Percentiles rank a stretch among this genome's conserved stretches.
Evolutionary conservation across 2,888 invertebrate genomes (phyloP).

Genomic region (Nomada fucata): DNA sequence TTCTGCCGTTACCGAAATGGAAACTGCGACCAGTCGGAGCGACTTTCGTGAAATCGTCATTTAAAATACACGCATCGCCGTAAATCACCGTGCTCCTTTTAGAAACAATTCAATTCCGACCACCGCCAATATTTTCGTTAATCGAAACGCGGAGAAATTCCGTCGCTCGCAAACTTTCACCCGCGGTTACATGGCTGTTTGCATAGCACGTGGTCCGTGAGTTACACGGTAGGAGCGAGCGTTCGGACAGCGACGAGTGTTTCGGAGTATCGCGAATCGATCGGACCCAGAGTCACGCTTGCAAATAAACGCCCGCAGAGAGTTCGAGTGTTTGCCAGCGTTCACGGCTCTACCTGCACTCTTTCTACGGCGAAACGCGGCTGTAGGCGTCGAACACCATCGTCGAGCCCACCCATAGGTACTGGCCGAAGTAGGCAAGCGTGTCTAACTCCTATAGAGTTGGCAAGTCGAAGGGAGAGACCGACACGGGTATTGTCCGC

Average conservation of each 20-base stretch:
- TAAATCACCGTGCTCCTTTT: too few relatives aligned
- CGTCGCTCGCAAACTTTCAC: too few relatives aligned
- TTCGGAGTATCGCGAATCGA: conserved; percentile 75
- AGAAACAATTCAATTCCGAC: too few relatives aligned
- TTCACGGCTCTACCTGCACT: conserved; percentile 36
- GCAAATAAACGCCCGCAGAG: conserved; percentile 70
- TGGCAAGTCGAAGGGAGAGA: conserved; percentile 12
- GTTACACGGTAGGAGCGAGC: conserved; percentile 41
- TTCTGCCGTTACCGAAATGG: too few relatives aligned
- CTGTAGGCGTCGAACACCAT: conserved; percentile 58
- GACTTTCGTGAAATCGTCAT: too few relatives aligned
- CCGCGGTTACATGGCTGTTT: neutral
- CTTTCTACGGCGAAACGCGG: conserved; percentile 33
- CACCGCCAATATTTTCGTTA: too few relatives aligned
- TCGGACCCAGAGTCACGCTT: conserved; percentile 74
- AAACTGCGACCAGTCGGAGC: too few relatives aligned
- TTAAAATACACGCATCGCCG: too few relatives aligned
- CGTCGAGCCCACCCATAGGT: conserved; percentile 66
- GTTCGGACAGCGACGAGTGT: conserved; percentile 47
- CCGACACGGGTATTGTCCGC: neutral
- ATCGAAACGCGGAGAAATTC: too few relatives aligned
- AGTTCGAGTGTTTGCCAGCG: conserved; percentile 27
- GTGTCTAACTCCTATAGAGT: conserved; percentile 73
- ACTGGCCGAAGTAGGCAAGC: conserved; percentile 70
- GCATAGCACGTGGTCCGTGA: conserved; percentile 1